Evolutionary conservation across 2,797 vertebrate genomes (phyloP).

Genomic region (Enteromius viviparus): DNA sequence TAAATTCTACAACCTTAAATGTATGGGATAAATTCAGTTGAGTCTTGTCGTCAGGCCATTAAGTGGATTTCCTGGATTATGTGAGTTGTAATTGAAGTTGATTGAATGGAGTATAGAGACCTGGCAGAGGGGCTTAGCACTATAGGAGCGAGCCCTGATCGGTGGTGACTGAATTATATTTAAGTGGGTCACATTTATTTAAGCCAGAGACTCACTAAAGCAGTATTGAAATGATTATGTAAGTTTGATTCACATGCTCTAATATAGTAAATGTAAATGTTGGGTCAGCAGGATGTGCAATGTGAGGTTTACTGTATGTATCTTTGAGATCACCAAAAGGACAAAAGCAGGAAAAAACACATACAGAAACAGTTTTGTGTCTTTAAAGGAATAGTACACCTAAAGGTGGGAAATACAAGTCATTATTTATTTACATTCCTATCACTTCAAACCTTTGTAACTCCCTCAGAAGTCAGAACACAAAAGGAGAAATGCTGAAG

Average conservation of each 20-base stretch:
- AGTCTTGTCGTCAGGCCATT: constrained; percentile 1
- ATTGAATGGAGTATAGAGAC: constrained; percentile 12
- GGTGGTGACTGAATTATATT: background rate
- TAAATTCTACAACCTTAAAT: constrained; percentile 17
- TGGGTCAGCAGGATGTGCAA: background rate
- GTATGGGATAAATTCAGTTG: constrained; percentile 12
- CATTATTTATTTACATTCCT: background rate
- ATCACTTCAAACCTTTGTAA: background rate
- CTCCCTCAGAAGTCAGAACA: background rate
- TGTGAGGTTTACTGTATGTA: background rate
- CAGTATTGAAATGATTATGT: constrained; percentile 17
- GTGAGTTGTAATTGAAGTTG: constrained; percentile 29
- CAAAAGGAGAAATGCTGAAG: background rate
- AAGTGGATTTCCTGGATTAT: constrained; percentile 34
- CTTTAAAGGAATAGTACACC: background rate
- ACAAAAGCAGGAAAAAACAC: background rate
- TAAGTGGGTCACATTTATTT: constrained; percentile 33
- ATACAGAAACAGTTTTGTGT: background rate
- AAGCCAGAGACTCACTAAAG: constrained; percentile 7
- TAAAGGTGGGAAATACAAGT: background rate
- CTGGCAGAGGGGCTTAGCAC: constrained; percentile 10
- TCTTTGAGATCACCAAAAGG: background rate
- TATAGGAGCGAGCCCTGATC: constrained; percentile 10
- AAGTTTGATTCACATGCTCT: background rate
- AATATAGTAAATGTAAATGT: background rate